These are phyloP conservation scores for Schizotus pectinicornis DNA, from an alignment of 2,888 invertebrate genomes.

Conservation along the genomic window DNA sequence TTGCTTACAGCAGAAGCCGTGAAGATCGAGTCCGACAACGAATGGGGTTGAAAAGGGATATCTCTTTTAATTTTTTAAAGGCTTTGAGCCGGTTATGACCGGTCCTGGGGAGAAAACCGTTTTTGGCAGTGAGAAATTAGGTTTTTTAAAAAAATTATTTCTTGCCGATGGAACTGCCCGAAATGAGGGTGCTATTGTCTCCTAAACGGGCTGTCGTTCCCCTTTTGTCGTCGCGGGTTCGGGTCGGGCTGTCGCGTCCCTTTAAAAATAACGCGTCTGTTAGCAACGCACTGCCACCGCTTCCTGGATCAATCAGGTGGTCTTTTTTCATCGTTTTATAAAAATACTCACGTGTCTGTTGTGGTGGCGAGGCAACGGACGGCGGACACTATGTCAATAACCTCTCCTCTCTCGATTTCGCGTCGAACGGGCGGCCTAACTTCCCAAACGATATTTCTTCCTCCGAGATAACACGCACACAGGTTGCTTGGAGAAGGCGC, in stretches of 20 bases:
- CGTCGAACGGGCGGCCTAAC: not conserved
- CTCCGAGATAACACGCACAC: not conserved
- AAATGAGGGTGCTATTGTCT: no score
- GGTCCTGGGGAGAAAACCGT: no score
- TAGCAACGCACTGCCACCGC: constrained; percentile 4
- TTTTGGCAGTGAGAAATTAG: no score
- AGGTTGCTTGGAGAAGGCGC: not conserved
- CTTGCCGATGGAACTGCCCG: no score
- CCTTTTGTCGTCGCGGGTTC: not conserved
- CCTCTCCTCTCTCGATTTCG: not conserved
- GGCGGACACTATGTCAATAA: constrained; percentile 1
- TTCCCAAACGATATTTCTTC: no score
- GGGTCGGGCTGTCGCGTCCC: not conserved
- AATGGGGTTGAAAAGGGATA: no score
- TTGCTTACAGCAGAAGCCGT: no score
- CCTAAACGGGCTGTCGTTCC: not conserved
- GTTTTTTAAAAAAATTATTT: no score
- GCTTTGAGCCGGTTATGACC: no score
- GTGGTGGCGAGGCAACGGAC: not conserved
- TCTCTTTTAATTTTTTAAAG: no score
- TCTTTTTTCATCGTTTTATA: constrained; percentile 5
- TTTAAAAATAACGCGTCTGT: not conserved
- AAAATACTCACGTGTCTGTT: constrained; percentile 4
- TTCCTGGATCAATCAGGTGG: constrained; percentile 19
- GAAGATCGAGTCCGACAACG: no score